A percentile compares a stretch with the other conserved stretches of the same genome.
Conservation (phyloP, 2,113 vertebrate species). For the Macquaria ambigua region DNA sequence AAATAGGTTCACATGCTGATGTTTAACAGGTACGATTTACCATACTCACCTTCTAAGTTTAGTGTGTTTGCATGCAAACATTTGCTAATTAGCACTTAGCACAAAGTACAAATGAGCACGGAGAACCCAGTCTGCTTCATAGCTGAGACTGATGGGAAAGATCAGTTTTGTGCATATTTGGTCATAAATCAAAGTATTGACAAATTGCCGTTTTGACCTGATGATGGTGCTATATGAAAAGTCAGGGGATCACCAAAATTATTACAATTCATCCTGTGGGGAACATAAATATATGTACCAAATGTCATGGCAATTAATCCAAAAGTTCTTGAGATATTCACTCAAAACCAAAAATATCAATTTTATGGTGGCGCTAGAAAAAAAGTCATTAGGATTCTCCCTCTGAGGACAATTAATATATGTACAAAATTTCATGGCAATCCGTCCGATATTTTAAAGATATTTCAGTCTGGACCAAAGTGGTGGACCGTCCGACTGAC, state of each 20-base stretch:
- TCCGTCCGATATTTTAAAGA: not conserved
- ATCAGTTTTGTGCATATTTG: too few species aligned
- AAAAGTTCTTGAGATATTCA: not conserved
- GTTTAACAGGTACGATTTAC: not conserved
- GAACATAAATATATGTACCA: not conserved
- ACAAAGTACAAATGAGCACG: not conserved
- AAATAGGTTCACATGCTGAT: too few species aligned
- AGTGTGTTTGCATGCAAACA: not conserved
- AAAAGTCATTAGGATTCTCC: not conserved
- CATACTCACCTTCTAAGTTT: not conserved
- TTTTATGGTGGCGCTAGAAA: not conserved
- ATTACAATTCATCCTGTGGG: not conserved
- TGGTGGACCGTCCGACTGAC: not conserved
- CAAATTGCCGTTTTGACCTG: too few species aligned
- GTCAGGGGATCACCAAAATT: not conserved
- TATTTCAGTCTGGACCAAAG: not conserved
- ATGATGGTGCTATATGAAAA: not conserved
- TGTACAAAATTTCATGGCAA: not conserved
- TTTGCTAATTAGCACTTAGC: not conserved
- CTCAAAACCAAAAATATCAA: not conserved
- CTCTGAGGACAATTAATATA: not conserved
- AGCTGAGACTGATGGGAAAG: too few species aligned
- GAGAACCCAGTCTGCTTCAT: too few species aligned
- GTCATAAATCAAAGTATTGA: too few species aligned
- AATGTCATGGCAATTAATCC: not conserved